Evolutionary conservation across 2,113 vertebrate species (phyloP), one percentile per base, ranked within the genome.

Genomic region (Geococcyx californianus): DNA sequence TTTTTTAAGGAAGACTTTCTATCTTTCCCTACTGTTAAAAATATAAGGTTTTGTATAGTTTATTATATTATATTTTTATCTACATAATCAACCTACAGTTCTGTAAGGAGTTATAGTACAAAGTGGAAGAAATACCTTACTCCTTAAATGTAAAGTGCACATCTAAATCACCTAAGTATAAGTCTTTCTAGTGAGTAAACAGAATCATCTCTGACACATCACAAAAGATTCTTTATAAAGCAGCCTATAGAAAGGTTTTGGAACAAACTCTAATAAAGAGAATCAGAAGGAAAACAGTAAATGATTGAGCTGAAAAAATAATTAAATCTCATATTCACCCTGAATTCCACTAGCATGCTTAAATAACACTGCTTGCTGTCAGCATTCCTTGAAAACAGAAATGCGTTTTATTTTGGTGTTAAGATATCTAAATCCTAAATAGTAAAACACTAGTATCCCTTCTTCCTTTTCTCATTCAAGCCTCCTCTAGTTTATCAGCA

Each of bases 1-100:
- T 55, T 79, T 68, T 90, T 94, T 76, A 47, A 95, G 55, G 68
- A 97, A 96, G 54, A 95, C 64, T 40, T 81, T 92, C 91, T 64
- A 82, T 89, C 23, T 96, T 89, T 90, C 18, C 19, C 20, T 85
- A 33, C 10, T 76, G 14, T 74, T 78, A 90, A 77, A 91, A 94
- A 69, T 59, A 96, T 88, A 87, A 40, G 20, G 5, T 88, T 89
- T 89, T 72, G 10, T 62, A 93, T 25, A 76, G 11, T 84, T 91
- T 95, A 78, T 76, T 52, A 84, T 62, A 79, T 20, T 88, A 45
- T 92, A 20, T 82, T 33, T 85, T 91, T 91, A 86, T 66, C 69
- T 95, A 94, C 60, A 87, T 59, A 85, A 66, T 85, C 33, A 89
- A 47, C 36, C 93, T 81, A 56, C 38, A 44, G 6, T 70, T 95